Percentiles rank a stretch among this genome's conserved stretches.
Conservation (phyloP, 2,888 invertebrate species). For the Ophion ventricosus region DNA sequence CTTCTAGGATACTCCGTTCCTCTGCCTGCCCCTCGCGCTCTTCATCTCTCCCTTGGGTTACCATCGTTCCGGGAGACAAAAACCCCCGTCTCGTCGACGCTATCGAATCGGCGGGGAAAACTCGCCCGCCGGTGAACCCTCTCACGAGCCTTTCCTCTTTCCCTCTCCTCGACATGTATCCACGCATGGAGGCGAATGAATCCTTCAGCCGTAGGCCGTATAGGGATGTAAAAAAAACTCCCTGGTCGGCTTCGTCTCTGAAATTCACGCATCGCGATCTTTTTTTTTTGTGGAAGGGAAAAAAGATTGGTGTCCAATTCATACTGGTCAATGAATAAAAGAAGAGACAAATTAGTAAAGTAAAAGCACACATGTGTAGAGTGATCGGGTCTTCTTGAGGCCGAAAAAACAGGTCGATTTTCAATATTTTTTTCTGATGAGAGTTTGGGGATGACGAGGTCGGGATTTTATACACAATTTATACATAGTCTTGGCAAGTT, state of each 20-base stretch:
- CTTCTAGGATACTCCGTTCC: constrained; percentile 54
- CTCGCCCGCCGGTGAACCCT: constrained; percentile 41
- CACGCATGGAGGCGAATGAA: constrained; percentile 41
- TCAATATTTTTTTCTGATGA: too few relatives aligned
- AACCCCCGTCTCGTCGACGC: constrained; percentile 57
- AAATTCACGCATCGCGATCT: neutral
- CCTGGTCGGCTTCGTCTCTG: neutral
- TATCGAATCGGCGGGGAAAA: constrained; percentile 66
- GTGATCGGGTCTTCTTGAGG: too few relatives aligned
- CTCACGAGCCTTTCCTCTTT: constrained; percentile 47
- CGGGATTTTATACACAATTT: too few relatives aligned
- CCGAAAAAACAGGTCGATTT: too few relatives aligned
- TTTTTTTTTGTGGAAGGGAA: neutral
- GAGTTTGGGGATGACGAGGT: too few relatives aligned
- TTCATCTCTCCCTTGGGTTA: constrained; percentile 30
- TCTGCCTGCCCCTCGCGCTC: constrained; percentile 26
- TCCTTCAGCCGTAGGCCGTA: constrained; percentile 7
- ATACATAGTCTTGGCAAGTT: too few relatives aligned
- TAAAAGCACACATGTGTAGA: too few relatives aligned
- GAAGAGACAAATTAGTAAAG: neutral
- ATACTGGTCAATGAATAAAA: neutral
- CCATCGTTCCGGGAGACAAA: constrained; percentile 54
- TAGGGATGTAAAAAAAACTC: neutral
- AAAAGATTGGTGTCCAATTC: neutral
- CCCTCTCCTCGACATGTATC: constrained; percentile 65